Conservation (phyloP, 2,113 vertebrate genomes). For the Orientallactaga bullata region DNA sequence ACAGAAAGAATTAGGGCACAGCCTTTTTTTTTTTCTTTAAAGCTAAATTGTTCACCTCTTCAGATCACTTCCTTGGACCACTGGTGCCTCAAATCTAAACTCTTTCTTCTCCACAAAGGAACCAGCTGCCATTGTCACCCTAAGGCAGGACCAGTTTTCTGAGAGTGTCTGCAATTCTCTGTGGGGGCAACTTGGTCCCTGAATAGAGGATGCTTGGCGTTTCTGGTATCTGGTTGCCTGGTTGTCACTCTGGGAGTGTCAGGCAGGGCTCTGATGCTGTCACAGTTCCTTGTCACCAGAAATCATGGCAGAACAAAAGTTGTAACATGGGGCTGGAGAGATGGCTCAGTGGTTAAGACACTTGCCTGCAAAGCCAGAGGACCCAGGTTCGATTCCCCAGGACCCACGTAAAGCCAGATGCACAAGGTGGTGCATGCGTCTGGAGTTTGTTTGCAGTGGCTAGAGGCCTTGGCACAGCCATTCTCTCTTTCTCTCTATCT, state of each 20-base stretch:
- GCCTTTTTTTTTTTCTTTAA: background rate
- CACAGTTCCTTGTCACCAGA: accelerated
- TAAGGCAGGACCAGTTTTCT: background rate
- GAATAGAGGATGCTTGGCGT: background rate
- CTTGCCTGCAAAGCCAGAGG: too few relatives aligned
- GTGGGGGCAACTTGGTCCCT: background rate
- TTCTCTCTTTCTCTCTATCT: too few relatives aligned
- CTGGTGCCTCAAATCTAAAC: background rate
- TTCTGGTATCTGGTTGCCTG: background rate
- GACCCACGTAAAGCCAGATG: too few relatives aligned
- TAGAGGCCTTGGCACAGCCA: too few relatives aligned
- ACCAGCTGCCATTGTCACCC: accelerated
- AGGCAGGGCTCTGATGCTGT: background rate
- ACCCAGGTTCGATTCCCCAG: too few relatives aligned
- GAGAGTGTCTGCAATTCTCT: background rate
- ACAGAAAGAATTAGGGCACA: background rate
- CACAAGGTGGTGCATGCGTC: too few relatives aligned
- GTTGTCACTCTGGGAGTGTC: background rate
- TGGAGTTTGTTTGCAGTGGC: too few relatives aligned
- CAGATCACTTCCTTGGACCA: background rate
- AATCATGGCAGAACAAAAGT: background rate
- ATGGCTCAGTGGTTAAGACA: too few relatives aligned
- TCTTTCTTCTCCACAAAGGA: accelerated
- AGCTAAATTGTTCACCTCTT: background rate
- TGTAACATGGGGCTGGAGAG: too few relatives aligned